Base-by-base conservation (phyloP, 2,797 vertebrate species). In the Numenius phaeopus region DNA sequence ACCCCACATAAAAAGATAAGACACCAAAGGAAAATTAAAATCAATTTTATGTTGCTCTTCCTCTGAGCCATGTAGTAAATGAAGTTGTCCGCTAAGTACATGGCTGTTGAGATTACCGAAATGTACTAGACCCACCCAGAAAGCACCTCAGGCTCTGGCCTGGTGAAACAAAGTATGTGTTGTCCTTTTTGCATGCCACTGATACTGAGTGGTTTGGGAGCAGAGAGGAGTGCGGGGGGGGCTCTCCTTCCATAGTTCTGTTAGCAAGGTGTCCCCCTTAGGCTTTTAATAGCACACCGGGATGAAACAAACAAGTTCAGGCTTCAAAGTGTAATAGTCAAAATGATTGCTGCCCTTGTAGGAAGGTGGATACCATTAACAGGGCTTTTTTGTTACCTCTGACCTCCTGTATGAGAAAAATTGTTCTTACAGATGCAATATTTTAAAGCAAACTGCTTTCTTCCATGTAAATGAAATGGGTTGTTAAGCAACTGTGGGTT, bases 401-500 rank as follows among this genome's bases (percentile, higher is more conserved):
- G 70, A 75, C 65, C 58, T 94, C 73, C 75, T 86, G 67, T 89
- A 83, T 93, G 90, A 94, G 61, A 95, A 87, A 84, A 65, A 79
- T n/a, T 54, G 64, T 91, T 78, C 92, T 96, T 96, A 82, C 89
- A 94, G 89, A 89, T 78, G 67, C 85, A 87, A 3, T 42, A 47
- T 85, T 90, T 97, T 58, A 71, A 70, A 79, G 39, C 69, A 92
- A 77, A 84, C 54, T 89, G 32, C 20, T 95, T 90, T 85, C 67
- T 95, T 95, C 85, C 49, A 18, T 61, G 61, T 83, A 89, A 95
- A 94, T 89, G 73, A 94, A 95, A 67, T 86, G 32, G 59, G 21
- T 50, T 78, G 29, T 66, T 90, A 64, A 90, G 14, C 70, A 83
- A 16, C 86, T 96, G 94, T 98, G 97, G 96, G 90, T 87, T 93